Evolutionary conservation across 2,113 vertebrate species (phyloP), one percentile per base, ranked within the genome.

Genomic region (Regulus satrapa): DNA sequence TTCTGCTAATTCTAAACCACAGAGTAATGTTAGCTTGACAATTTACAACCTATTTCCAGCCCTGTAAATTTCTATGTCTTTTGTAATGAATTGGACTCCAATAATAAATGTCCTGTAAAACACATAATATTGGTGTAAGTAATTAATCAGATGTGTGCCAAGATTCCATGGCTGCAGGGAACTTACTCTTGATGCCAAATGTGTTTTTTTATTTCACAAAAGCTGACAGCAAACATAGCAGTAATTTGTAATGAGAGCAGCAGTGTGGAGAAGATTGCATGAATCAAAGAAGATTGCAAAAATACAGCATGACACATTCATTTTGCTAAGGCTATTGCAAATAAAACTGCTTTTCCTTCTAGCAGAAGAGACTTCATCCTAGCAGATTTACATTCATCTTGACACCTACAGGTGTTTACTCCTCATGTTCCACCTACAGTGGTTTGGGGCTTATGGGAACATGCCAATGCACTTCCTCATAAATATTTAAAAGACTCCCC

Each of bases 91-190:
- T 49, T 8, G 6, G 64, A 24, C 61, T 61, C 46, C 36, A 67
- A 25, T 92, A 95, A 89, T 76, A 97, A 97, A 94, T 43, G 84
- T 91, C 63, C 40, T 78, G 69, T 97, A 94, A 95, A 96, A 92
- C 26, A 40, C 75, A 66, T 69, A 96, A 91, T 92, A 92, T 34
- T 93, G 85, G 56, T 21, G 10, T 69, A 88, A 71, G 54, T 48
- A 88, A 89, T 81, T 94, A 85, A 92, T 93, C 61, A 88, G 52
- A 62, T 38, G 25, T 16, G 17, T 92, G 75, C 54, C 52, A 83
- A 77, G 28, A 88, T 62, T 80, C 88, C 58, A 68, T 34, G 66
- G 55, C 81, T 91, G 73, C 68, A 88, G 75, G 69, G 64, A 94
- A 69, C 36, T 78, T 77, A 43, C 49, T 75, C 83, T 92, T 81